Evolutionary conservation across 2,113 vertebrate genomes (phyloP).

Genomic region (Oreotrochilus melanogaster): DNA sequence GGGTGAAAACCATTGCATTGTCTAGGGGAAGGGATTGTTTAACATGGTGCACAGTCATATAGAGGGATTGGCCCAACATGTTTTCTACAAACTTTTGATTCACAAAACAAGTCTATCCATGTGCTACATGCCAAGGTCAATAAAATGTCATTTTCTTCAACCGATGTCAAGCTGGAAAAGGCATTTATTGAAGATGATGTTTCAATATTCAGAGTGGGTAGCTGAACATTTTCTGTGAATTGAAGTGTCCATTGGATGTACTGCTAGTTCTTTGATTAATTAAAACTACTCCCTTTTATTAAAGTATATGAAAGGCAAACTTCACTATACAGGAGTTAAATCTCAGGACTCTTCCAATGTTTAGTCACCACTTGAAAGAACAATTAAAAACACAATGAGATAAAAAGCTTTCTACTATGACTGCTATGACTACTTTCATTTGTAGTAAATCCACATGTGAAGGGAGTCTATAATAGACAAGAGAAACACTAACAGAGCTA

Average conservation of each 20-base stretch:
- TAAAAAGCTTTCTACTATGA: neutral
- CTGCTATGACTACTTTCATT: neutral
- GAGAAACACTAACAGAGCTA: neutral
- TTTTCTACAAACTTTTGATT: slow-evolving; percentile 11
- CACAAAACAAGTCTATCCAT: neutral
- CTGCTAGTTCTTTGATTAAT: slow-evolving; percentile 17
- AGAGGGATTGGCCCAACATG: neutral
- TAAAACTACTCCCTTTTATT: neutral
- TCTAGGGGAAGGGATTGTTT: neutral
- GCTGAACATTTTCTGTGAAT: slow-evolving; percentile 2
- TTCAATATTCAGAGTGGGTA: slow-evolving; percentile 15
- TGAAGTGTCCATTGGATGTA: slow-evolving; percentile 2
- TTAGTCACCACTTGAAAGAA: neutral
- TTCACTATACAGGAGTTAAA: neutral
- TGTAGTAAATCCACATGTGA: neutral
- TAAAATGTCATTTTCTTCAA: slow-evolving; percentile 48
- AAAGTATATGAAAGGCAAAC: neutral
- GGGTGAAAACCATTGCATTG: neutral
- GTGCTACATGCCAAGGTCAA: slow-evolving; percentile 3
- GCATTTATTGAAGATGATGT: slow-evolving; percentile 14
- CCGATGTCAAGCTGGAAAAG: neutral
- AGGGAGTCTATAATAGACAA: neutral
- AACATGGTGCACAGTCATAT: neutral
- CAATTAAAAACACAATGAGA: neutral
- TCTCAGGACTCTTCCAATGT: neutral